Conservation (phyloP, 2,113 vertebrate genomes). For the Heterocephalus glaber region DNA sequence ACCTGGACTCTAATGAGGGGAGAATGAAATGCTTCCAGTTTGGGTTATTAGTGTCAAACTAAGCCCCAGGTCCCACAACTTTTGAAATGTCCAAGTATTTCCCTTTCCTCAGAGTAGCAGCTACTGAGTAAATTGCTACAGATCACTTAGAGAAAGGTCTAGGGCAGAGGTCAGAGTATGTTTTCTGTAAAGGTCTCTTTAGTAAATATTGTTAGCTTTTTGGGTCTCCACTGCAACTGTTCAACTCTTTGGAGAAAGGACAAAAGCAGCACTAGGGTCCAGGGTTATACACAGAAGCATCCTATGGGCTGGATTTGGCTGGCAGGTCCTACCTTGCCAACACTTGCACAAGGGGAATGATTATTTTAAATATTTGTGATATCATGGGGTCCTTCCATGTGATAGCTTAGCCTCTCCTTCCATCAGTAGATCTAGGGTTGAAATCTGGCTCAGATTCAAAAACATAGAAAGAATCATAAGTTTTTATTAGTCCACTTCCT, state of each 20-base stretch:
- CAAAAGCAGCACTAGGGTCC: background rate
- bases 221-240: background rate
- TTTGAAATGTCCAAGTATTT: background rate
- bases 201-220: background rate
- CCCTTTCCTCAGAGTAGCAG: background rate
- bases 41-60: background rate
- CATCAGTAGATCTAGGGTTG: background rate
- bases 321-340: background rate
- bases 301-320: background rate
- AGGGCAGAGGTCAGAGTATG: background rate
- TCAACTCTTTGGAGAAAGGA: background rate
- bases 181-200: background rate
- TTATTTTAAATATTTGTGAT: background rate
- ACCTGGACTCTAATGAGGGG: background rate
- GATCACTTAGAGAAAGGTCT: background rate
- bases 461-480: background rate
- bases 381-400: background rate
- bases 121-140: background rate
- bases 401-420: no score
- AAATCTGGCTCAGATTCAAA: background rate
- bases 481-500: background rate
- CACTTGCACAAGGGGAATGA: background rate
- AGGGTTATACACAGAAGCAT: background rate
- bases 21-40: background rate
- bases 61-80: background rate